These are phyloP conservation scores for Rhadinocentrus ornatus DNA, from an alignment of 2,797 vertebrate genomes.

Conservation along the genomic window DNA sequence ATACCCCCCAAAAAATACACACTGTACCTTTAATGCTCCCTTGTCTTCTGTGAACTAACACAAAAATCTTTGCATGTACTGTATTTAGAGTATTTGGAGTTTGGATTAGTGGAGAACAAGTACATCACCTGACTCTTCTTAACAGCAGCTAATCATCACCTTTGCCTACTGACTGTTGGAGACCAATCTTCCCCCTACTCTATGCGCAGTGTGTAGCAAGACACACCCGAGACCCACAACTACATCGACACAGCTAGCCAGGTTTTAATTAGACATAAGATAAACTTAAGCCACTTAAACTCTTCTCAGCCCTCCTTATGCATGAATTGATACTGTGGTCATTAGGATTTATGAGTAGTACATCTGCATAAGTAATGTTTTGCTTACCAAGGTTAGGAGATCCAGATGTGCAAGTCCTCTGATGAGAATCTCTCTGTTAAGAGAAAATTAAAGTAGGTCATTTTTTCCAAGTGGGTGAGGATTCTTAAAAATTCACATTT, in stretches of 20 bases:
- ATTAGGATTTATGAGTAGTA: not conserved
- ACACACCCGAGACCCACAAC: constrained; percentile 3
- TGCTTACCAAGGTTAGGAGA: constrained; percentile 67
- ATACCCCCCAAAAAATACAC: no score
- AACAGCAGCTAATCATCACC: constrained; percentile 47
- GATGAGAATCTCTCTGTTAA: constrained; percentile 68
- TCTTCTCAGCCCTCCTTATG: not conserved
- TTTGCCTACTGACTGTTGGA: constrained; percentile 25
- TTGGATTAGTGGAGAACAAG: constrained; percentile 7
- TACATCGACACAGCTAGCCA: not conserved
- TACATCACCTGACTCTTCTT: constrained; percentile 10
- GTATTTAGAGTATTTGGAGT: not conserved
- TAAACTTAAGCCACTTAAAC: constrained; percentile 24
- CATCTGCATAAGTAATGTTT: constrained; percentile 3
- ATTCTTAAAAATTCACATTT: not conserved
- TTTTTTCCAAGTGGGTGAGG: constrained; percentile 24
- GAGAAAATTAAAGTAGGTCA: constrained; percentile 16
- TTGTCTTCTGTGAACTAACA: not conserved
- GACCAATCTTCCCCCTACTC: constrained; percentile 20
- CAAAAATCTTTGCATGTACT: not conserved
- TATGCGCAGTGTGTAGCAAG: not conserved
- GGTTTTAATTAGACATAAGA: constrained; percentile 66
- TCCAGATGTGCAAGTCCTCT: constrained; percentile 37
- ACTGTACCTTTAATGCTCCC: no score
- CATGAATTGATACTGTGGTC: constrained; percentile 2